Percentiles rank a stretch among this genome's conserved stretches.
These are phyloP conservation scores for Porites cylindrica DNA, from an alignment of 92 coral and sea anemone species.

Conservation along the genomic window DNA sequence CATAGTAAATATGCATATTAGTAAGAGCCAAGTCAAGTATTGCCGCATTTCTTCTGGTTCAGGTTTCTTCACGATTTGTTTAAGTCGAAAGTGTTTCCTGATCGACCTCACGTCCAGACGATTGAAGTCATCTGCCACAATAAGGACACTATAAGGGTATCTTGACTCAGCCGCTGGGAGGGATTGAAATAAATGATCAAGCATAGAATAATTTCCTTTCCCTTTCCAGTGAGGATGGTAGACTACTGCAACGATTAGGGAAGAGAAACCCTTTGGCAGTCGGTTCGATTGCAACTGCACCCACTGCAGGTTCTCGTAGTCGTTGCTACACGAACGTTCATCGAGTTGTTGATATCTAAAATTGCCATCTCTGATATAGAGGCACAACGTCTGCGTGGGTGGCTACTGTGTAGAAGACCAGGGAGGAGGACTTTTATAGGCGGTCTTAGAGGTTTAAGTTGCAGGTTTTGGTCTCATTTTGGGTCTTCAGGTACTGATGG, in stretches of 20 bases:
- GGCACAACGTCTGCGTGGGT: background rate
- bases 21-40: background rate
- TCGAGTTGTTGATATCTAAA: conserved; percentile 35
- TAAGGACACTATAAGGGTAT: too few relatives aligned
- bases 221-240: conserved; percentile 13
- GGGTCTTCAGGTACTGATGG: too few relatives aligned
- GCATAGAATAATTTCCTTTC: background rate
- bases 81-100: background rate
- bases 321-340: conserved; percentile 34
- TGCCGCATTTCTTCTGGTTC: background rate
- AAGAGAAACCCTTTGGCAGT: conserved; percentile 4
- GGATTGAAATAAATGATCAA: background rate
- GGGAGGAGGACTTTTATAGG: too few relatives aligned
- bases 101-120: too few relatives aligned
- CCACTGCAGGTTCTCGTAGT: conserved; percentile 45
- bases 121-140: too few relatives aligned
- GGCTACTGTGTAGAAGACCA: too few relatives aligned
- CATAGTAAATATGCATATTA: background rate
- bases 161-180: too few relatives aligned
- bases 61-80: background rate
- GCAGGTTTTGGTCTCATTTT: too few relatives aligned
- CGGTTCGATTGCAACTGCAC: conserved; percentile 34
- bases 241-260: conserved; percentile 1
- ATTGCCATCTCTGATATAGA: conserved; percentile 16
- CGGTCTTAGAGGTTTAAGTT: too few relatives aligned